These are phyloP conservation scores for Lycocerus yunnanus DNA, from an alignment of 2,888 invertebrate species.

Conservation along the genomic window DNA sequence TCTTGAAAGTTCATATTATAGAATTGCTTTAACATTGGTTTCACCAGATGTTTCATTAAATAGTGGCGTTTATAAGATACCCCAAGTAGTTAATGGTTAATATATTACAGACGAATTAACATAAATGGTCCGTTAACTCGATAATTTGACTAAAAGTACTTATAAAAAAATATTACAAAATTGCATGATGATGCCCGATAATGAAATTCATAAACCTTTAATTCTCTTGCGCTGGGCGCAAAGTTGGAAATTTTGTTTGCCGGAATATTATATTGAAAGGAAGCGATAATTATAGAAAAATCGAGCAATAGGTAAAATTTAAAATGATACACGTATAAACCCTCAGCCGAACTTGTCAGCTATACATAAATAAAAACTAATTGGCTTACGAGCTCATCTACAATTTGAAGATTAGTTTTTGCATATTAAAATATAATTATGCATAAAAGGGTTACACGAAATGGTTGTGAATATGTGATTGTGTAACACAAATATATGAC, in stretches of 20 bases:
- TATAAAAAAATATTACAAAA: background rate
- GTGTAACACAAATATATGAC: constrained; percentile 23
- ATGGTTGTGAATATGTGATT: constrained; percentile 23
- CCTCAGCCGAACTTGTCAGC: background rate
- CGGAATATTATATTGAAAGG: background rate
- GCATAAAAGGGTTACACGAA: constrained; percentile 17
- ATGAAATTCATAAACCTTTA: background rate
- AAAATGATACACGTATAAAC: background rate
- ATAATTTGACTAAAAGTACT: background rate
- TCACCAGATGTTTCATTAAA: background rate
- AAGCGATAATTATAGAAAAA: background rate
- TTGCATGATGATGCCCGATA: background rate
- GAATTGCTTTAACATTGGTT: background rate
- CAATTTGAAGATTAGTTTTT: constrained; percentile 23
- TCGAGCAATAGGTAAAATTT: background rate
- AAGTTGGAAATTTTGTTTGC: background rate
- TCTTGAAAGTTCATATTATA: background rate
- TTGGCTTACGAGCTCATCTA: constrained; percentile 15
- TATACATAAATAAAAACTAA: constrained; percentile 14
- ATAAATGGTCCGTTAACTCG: background rate
- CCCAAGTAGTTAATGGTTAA: background rate
- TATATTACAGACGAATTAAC: background rate
- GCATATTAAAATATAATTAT: constrained; percentile 24
- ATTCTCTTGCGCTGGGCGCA: background rate
- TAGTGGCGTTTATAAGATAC: background rate